Base-by-base conservation (phyloP, 2,888 invertebrate genomes). In the Thecocarcelia acutangulata region DNA sequence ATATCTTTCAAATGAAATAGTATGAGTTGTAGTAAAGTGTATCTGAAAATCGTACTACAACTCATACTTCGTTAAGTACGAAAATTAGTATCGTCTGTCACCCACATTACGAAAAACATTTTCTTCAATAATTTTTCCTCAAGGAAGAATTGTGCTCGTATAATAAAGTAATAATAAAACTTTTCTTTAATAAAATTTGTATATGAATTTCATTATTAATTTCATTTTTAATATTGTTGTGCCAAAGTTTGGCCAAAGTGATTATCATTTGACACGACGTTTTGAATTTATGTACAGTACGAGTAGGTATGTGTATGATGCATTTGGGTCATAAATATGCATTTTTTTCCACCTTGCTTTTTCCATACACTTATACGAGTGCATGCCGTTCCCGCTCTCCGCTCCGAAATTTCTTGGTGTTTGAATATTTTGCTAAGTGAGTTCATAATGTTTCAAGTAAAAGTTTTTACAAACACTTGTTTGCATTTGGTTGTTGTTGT, bases 251-350 rank as follows among this genome's bases (percentile, higher is more conserved):
- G 82, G 82, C 78, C 83, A 82, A 78, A 84, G 79, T 87, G 88
- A 88, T 89, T 88, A 88, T 87, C 88, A 87, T 87, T 87, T 89
- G 88, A 87, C 89, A 87, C 88, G 89, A 88, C 87, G 87, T 89
- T 85, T 84, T 84, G 85, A 85, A 87, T 87, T 33, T 33, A 33
- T 33, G 33, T 33, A 33, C 9, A n/a, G n/a, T n/a, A n/a, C n/a
- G n/a, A n/a, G 5, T 9, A 9, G 3, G 33, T 9, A 33, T 5
- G 85, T 86, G 87, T 87, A 87, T 87, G 87, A 86, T 87, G 86
- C 87, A 88, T 87, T 88, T 85, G 83, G 87, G 88, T 88, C 88
- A 87, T 87, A 88, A 87, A 86, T 84, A 87, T 85, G 75, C 59
- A 19, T 17, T 28, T n/a, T 52, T 44, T 48, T 44, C 37, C 42